phyloP scores from a whole-genome alignment of 2,797 vertebrate species.

The Phataginus tricuspis region DNA sequence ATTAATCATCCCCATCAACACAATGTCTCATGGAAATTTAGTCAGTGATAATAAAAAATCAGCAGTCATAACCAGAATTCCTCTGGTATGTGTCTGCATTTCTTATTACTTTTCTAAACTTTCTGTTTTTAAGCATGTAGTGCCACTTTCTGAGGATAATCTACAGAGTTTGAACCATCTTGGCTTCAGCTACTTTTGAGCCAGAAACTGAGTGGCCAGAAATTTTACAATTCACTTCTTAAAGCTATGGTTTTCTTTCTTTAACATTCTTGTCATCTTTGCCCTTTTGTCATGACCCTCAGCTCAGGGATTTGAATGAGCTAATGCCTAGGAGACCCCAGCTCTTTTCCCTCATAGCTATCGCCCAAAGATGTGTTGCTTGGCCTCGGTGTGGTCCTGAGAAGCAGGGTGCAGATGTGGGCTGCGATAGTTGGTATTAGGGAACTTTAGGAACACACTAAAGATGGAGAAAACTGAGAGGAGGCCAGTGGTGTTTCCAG shows the following conservation, averaged over 20 bases:
- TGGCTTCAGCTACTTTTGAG: background rate
- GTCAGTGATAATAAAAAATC: background rate
- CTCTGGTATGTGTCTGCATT: background rate
- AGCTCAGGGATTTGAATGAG: background rate
- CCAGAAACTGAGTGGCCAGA: background rate
- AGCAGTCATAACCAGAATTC: background rate
- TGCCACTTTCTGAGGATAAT: background rate
- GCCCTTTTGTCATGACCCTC: background rate
- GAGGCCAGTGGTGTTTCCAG: background rate
- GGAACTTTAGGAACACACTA: background rate
- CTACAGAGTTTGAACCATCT: background rate
- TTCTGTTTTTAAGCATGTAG: constrained; percentile 15
- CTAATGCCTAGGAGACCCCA: background rate
- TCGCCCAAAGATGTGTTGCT: background rate
- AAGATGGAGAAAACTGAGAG: background rate
- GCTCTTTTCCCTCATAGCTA: background rate
- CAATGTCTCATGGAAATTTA: background rate
- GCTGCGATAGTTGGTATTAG: background rate
- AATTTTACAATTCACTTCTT: background rate
- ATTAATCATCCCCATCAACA: background rate
- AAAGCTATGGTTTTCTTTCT: background rate
- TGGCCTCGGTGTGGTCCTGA: background rate
- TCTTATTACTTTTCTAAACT: constrained; percentile 41
- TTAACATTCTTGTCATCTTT: background rate
- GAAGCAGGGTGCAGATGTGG: background rate